phyloP scores from a whole-genome alignment of 1,140 invertebrate species.

The Sarcophaga bullata region DNA sequence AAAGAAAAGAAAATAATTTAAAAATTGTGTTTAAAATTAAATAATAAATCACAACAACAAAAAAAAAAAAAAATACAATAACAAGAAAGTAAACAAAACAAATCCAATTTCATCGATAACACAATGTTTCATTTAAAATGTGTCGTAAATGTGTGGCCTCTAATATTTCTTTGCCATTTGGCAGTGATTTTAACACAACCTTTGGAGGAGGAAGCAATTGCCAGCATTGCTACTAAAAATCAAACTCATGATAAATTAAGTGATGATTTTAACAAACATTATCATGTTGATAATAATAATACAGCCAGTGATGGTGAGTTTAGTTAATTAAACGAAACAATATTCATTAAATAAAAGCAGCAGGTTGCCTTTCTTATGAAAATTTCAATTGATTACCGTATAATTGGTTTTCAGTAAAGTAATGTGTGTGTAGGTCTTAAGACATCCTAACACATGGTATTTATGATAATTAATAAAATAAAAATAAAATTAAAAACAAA shows the following conservation, averaged over 20 bases:
- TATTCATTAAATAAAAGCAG: not conserved
- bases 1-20: not conserved
- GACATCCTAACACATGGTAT: too few species aligned
- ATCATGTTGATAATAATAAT: not conserved
- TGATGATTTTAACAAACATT: not conserved
- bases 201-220: not conserved
- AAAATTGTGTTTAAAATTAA: not conserved
- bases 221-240: not conserved
- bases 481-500: too few species aligned
- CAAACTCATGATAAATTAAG: not conserved
- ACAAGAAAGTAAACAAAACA: too few species aligned
- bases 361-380: not conserved
- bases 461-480: too few species aligned
- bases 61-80: not conserved
- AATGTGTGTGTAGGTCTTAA: too few species aligned
- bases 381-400: too few species aligned
- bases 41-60: not conserved
- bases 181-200: not conserved
- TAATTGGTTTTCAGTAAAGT: too few species aligned
- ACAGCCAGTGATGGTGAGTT: not conserved
- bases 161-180: not conserved
- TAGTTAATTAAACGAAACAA: not conserved
- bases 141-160: not conserved
- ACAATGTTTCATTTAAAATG: not conserved
- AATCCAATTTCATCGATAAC: not conserved